Evolutionary conservation across 2,797 vertebrate species (phyloP), one percentile per base, ranked within the genome.

Genomic region (Trematomus bernacchii): DNA sequence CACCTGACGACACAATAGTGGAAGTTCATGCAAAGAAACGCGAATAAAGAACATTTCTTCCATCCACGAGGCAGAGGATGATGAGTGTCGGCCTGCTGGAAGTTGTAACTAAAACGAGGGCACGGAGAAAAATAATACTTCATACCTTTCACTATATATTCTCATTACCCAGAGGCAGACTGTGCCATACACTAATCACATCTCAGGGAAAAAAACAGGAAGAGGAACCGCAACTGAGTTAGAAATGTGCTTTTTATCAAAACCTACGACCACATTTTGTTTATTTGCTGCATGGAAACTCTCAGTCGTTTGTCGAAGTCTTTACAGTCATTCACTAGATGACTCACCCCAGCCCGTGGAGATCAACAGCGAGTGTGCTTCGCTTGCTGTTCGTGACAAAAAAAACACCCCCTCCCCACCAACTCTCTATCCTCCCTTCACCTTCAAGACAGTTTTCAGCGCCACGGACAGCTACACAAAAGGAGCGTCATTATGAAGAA

Each of bases 151-250:
- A 76, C 68, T 71, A 80, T 88, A 88, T 63, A 85, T 86, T 72
- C 77, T 91, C 80, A 86, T 88, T 88, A 87, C 55, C 73, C 58
- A 77, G 69, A 42, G 70, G 84, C 77, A 84, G 75, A 88, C 65
- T 73, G 37, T 40, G 63, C 67, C 67, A 21, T 78, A 76, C 61
- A 78, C 66, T 59, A 75, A 79, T 83, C 79, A 89, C 71, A 87
- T 87, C 70, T 80, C 54, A 30, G 70, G 71, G 48, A 83, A 46
- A 75, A 82, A 75, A 82, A 67, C 30, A 58, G 73, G 40, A 33
- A 68, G 65, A 85, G 69, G n/a, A 58, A 73, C 76, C 10, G 37
- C 53, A 55, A 63, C 11, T 55, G 52, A 82, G 23, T 51, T 66
- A 50, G 23, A 73, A 54, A 21, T 18, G 16, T 21, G 13, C 62